Base-by-base conservation (phyloP, 23 tunicate genomes). In the Corella eumyota region DNA sequence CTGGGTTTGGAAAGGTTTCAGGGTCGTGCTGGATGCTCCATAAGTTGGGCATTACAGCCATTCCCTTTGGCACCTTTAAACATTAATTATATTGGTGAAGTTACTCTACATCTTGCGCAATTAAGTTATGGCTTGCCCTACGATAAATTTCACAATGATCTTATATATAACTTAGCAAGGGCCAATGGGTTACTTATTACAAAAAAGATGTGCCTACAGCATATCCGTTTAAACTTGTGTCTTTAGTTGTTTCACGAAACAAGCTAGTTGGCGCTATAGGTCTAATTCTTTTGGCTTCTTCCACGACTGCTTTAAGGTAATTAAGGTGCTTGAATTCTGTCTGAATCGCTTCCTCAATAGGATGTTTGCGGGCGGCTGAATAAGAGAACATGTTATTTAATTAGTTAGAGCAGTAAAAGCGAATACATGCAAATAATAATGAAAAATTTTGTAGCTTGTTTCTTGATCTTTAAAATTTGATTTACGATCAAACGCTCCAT, bases 1-100 rank as follows among this genome's bases (percentile, higher is more conserved):
- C 84, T 6, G 72, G 68, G 26, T 85, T 84, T n/a, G n/a, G n/a
- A 83, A 83, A 85, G 32, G 47, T 34, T 20, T 64, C 33, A 30
- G 54, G 33, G 62, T 85, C 94, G 37, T 55, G 67, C 5, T 85
- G 84, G 3, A 76, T 84, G 56, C 78, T 69, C 94, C 94, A 76
- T n/a, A 85, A n/a, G 34, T 85, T 85, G 13, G 84, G 74, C 0
- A 69, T 34, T 33, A 85, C 62, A 4, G 60, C 60, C 31, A 23
- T 24, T 23, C 60, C 60, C 30, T 25, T 54, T 2, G 60, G 60
- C 20, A 54, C 60, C 60, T 54, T 54, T 13, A 17, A 54, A 11
- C 60, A 40, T 15, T 9, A 40, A 40, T 4, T n/a, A n/a, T n/a
- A 45, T 58, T 1, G n/a, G n/a, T n/a, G n/a, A n/a, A n/a, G n/a